Percentiles rank a stretch among this genome's conserved stretches.
Conservation (phyloP, 2,113 vertebrate genomes). For the Beaufortia kweichowensis region DNA sequence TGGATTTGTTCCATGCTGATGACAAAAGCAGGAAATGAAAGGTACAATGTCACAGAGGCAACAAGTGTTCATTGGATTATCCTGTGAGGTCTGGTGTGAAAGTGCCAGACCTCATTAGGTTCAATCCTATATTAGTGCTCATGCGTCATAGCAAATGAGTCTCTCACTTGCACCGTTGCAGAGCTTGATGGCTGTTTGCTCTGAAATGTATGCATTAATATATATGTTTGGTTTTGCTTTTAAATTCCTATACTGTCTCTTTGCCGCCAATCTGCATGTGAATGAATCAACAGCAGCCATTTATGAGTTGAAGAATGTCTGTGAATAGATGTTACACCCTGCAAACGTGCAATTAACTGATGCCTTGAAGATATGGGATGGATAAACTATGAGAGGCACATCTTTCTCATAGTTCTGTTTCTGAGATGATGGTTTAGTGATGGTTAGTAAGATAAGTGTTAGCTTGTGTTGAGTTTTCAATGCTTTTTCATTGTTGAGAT, state of each 20-base stretch:
- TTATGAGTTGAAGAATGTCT: background rate
- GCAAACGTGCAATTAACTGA: background rate
- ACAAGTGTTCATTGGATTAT: constrained; percentile 19
- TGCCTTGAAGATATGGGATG: background rate
- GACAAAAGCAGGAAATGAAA: background rate
- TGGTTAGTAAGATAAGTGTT: too few relatives aligned
- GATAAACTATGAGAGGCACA: background rate
- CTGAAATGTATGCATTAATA: background rate
- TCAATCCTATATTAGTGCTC: constrained; percentile 22
- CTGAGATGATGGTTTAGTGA: background rate
- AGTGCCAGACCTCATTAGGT: constrained; percentile 7
- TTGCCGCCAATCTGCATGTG: background rate
- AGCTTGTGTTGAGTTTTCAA: too few relatives aligned
- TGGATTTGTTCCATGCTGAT: constrained; percentile 1
- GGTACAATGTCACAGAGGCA: background rate
- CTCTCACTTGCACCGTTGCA: constrained; percentile 8
- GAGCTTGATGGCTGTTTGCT: background rate
- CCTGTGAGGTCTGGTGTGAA: constrained; percentile 6
- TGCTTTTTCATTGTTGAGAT: too few relatives aligned
- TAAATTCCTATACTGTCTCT: background rate
- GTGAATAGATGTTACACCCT: background rate
- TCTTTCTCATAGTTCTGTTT: background rate
- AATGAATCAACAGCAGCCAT: background rate
- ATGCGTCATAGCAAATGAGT: constrained; percentile 1
- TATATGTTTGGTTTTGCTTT: background rate